Evolutionary conservation across 2,888 invertebrate genomes (phyloP).

Genomic region (Lasioglossum morio): DNA sequence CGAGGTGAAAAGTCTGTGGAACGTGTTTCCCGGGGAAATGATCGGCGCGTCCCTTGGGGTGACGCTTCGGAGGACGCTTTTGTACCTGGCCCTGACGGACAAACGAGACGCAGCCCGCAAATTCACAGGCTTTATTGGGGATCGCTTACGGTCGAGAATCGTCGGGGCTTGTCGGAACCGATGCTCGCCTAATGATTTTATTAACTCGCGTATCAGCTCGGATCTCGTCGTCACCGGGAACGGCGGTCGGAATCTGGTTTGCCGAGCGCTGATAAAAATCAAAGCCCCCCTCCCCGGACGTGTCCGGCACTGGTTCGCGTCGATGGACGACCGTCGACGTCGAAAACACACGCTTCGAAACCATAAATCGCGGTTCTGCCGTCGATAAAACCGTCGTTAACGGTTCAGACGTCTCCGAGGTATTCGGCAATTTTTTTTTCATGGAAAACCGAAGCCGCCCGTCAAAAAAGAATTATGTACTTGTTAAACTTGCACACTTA

Average conservation of each 20-base stretch:
- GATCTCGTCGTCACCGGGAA: neutral
- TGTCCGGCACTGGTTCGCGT: neutral
- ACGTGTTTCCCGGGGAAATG: constrained; percentile 3
- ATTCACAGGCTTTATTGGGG: constrained; percentile 40
- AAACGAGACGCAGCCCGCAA: constrained; percentile 50
- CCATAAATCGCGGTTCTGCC: neutral
- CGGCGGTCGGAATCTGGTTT: neutral
- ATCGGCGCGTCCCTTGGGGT: neutral
- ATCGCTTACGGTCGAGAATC: constrained; percentile 35
- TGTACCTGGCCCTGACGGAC: constrained; percentile 33
- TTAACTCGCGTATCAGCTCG: neutral
- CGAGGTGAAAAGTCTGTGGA: neutral
- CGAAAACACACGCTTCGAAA: neutral
- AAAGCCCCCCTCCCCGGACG: neutral
- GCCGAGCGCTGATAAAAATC: neutral
- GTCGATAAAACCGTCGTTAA: neutral
- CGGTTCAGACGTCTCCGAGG: neutral
- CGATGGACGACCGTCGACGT: neutral
- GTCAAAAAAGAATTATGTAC: neutral
- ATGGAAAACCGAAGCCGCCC: neutral
- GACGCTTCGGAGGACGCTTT: constrained; percentile 35
- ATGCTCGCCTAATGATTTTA: constrained; percentile 23
- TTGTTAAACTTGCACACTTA: neutral
- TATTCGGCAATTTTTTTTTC: neutral
- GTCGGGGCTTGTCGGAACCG: constrained; percentile 11